Evolutionary conservation across 2,113 vertebrate genomes (phyloP).

Genomic region (Odocoileus virginianus): DNA sequence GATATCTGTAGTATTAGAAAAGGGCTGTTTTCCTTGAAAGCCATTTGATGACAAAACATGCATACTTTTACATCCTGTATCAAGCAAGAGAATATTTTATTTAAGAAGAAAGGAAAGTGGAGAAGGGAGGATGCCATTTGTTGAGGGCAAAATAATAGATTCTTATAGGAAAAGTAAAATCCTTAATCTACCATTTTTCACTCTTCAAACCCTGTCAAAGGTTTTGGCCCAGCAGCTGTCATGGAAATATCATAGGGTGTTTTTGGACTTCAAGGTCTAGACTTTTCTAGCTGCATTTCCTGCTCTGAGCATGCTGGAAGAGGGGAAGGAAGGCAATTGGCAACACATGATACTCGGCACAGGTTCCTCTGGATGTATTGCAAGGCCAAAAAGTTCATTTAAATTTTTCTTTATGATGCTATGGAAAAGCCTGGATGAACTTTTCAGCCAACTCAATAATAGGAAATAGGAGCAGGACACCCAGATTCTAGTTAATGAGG

Average conservation of each 20-base stretch:
- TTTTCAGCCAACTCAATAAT: background rate
- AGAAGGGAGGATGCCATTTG: background rate
- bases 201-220: background rate
- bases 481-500: background rate
- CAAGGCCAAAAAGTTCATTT: background rate
- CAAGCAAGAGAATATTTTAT: background rate
- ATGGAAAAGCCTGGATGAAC: background rate
- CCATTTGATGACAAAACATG: background rate
- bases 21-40: background rate
- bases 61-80: background rate
- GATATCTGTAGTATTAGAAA: background rate
- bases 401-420: background rate
- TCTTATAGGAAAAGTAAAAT: background rate
- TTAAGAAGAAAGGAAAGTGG: background rate
- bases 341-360: background rate
- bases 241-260: background rate
- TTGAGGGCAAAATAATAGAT: background rate
- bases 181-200: background rate
- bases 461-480: background rate
- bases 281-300: background rate
- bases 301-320: background rate
- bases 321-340: background rate
- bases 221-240: background rate
- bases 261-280: background rate
- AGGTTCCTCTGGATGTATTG: background rate